These are phyloP conservation scores for Diprion similis DNA, from an alignment of 1,140 invertebrate genomes.

Conservation along the genomic window DNA sequence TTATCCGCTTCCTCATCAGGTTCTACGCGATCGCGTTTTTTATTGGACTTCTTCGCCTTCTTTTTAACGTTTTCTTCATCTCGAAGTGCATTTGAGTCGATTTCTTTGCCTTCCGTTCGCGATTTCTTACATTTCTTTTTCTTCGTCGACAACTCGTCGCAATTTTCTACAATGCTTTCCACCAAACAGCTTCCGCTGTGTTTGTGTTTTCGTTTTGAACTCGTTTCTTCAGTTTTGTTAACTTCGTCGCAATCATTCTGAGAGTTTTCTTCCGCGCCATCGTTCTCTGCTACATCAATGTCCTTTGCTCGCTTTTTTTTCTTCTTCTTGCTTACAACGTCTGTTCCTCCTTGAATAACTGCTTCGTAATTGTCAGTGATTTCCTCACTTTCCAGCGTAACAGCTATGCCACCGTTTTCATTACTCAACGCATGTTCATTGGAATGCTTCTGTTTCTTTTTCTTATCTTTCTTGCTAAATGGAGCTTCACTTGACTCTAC, in stretches of 20 bases:
- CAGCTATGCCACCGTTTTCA: conserved; percentile 2
- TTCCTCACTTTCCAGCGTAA: neutral
- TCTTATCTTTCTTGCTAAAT: conserved; percentile 32
- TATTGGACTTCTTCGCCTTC: neutral
- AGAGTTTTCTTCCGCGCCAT: conserved; percentile 7
- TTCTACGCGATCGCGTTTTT: neutral
- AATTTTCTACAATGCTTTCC: conserved; percentile 14
- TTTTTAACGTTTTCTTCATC: neutral
- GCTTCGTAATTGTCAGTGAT: neutral
- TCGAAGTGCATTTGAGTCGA: neutral
- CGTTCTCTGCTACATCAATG: conserved; percentile 10
- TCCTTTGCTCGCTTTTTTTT: conserved; percentile 7
- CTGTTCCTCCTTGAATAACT: conserved; percentile 11
- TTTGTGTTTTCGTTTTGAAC: conserved; percentile 19
- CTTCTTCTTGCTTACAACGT: neutral
- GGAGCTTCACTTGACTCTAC: conserved; percentile 32
- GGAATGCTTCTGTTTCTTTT: conserved; percentile 23
- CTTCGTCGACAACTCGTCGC: conserved; percentile 9
- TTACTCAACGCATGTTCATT: conserved; percentile 9
- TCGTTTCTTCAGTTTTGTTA: conserved; percentile 21
- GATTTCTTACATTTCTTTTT: conserved; percentile 17
- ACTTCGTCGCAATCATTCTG: conserved; percentile 15
- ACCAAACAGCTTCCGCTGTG: conserved; percentile 10
- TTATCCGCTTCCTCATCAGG: neutral
- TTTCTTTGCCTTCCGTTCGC: conserved; percentile 24